A percentile compares a stretch with the other conserved stretches of the same genome.
These are phyloP conservation scores for Oreochromis niloticus DNA, from an alignment of 2,113 vertebrate genomes.

Conservation along the genomic window DNA sequence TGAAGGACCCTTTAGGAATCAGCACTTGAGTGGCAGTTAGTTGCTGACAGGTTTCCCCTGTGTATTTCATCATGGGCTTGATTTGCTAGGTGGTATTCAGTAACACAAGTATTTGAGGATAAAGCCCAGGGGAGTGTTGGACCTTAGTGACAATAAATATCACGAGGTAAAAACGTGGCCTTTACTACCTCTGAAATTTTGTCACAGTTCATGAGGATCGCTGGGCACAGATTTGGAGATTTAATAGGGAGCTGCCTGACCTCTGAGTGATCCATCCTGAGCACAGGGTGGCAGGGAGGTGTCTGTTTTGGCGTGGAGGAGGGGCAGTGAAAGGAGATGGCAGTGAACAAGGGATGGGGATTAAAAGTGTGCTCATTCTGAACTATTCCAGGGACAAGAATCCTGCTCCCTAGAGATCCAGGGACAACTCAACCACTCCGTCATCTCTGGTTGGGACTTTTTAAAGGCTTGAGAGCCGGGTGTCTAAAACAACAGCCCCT, in stretches of 20 bases:
- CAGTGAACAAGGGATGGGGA: slow-evolving; percentile 64
- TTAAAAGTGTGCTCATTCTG: slow-evolving; percentile 76
- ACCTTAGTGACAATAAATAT: slow-evolving; percentile 27
- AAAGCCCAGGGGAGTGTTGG: slow-evolving; percentile 9
- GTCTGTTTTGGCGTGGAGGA: slow-evolving; percentile 13
- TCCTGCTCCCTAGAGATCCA: slow-evolving; percentile 58
- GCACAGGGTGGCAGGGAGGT: background rate
- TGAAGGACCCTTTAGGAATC: background rate
- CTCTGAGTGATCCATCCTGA: slow-evolving; percentile 1
- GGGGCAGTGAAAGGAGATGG: slow-evolving; percentile 20
- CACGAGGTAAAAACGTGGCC: slow-evolving; percentile 35
- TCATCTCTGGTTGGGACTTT: slow-evolving; percentile 61
- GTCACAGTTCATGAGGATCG: background rate
- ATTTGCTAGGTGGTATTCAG: slow-evolving; percentile 44
- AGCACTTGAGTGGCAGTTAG: slow-evolving; percentile 4
- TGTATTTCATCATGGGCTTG: background rate
- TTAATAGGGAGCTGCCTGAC: slow-evolving; percentile 16
- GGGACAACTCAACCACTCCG: slow-evolving; percentile 32
- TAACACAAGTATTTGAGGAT: background rate
- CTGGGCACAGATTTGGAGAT: background rate
- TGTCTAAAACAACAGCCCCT: slow-evolving; percentile 58
- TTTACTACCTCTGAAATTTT: slow-evolving; percentile 15
- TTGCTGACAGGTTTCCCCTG: slow-evolving; percentile 11
- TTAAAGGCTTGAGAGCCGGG: slow-evolving; percentile 51
- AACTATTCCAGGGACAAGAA: slow-evolving; percentile 76